Conservation (phyloP, 2,113 vertebrate species). For the Lepus americanus region DNA sequence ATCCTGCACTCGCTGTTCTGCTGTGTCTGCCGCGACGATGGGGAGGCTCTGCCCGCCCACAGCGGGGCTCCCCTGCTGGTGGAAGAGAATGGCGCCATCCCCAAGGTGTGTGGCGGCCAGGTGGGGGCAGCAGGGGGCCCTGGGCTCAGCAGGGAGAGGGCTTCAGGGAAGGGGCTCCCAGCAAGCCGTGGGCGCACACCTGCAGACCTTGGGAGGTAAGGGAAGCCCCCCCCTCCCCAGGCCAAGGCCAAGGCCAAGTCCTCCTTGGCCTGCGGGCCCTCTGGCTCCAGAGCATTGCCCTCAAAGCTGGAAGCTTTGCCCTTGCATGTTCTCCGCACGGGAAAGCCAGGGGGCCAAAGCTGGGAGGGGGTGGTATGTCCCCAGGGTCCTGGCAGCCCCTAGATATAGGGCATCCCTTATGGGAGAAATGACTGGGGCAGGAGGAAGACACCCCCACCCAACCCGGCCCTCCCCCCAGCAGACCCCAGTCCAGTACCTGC, state of each 20-base stretch:
- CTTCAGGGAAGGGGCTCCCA: not conserved
- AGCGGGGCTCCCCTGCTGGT: conserved; percentile 89
- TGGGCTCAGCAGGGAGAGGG: not conserved
- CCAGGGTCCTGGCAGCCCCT: not conserved
- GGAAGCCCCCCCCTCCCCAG: rapidly evolving
- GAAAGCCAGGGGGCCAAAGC: not conserved
- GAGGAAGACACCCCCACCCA: not conserved
- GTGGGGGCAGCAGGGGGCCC: not conserved
- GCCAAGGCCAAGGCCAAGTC: no score
- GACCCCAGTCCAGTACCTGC: conserved; percentile 83
- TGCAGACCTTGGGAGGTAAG: not conserved
- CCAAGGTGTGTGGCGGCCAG: conserved; percentile 87
- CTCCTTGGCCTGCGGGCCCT: no score
- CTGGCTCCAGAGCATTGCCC: not conserved
- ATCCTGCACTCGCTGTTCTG: conserved; percentile 91
- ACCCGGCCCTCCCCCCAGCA: conserved; percentile 44
- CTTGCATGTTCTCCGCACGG: no score
- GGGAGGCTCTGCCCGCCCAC: conserved; percentile 88
- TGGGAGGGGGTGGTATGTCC: not conserved
- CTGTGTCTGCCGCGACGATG: conserved; percentile 90
- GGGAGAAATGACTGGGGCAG: not conserved
- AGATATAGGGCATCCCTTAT: not conserved
- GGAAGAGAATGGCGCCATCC: conserved; percentile 91
- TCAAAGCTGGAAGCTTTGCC: not conserved
- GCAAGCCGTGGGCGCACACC: not conserved